These are phyloP conservation scores for Latrodectus hesperus DNA, from an alignment of 2,888 invertebrate species.

Conservation along the genomic window DNA sequence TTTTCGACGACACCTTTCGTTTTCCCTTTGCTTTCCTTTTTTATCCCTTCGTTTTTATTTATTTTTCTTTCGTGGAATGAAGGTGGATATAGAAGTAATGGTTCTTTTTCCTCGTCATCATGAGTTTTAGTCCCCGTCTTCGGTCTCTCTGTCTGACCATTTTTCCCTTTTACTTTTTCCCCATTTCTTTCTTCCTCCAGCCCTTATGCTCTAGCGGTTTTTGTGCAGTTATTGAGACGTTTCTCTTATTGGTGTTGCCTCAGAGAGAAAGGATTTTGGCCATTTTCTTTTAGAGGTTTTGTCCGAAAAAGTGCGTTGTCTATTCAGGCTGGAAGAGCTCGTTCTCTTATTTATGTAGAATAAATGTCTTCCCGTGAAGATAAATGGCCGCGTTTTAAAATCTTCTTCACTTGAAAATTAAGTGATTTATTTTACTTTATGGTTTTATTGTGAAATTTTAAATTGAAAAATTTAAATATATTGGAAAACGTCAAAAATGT, in stretches of 20 bases:
- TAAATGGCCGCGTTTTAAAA: too few relatives aligned
- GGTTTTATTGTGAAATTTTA: too few relatives aligned
- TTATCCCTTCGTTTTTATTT: not conserved
- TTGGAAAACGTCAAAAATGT: too few relatives aligned
- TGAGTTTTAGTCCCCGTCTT: slow-evolving; percentile 56
- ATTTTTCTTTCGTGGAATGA: slow-evolving; percentile 23
- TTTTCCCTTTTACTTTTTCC: slow-evolving; percentile 22
- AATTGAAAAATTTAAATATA: too few relatives aligned
- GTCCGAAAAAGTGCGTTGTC: not conserved
- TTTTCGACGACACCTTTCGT: slow-evolving; percentile 60
- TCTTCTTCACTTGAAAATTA: too few relatives aligned
- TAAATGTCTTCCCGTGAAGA: too few relatives aligned
- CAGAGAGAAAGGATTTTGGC: not conserved
- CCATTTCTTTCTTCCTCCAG: slow-evolving; percentile 10
- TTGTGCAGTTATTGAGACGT: slow-evolving; percentile 29
- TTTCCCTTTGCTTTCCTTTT: slow-evolving; percentile 18
- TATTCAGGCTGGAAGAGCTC: not conserved
- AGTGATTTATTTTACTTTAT: too few relatives aligned
- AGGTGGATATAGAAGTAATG: slow-evolving; percentile 64
- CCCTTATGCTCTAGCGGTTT: slow-evolving; percentile 20
- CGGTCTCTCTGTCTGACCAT: slow-evolving; percentile 36
- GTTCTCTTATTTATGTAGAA: too few relatives aligned
- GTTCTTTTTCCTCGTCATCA: slow-evolving; percentile 61
- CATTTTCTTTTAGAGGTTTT: not conserved
- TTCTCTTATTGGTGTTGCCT: slow-evolving; percentile 6